These are phyloP conservation scores for Pangasius macronema DNA, from an alignment of 2,797 vertebrate genomes.

Conservation along the genomic window DNA sequence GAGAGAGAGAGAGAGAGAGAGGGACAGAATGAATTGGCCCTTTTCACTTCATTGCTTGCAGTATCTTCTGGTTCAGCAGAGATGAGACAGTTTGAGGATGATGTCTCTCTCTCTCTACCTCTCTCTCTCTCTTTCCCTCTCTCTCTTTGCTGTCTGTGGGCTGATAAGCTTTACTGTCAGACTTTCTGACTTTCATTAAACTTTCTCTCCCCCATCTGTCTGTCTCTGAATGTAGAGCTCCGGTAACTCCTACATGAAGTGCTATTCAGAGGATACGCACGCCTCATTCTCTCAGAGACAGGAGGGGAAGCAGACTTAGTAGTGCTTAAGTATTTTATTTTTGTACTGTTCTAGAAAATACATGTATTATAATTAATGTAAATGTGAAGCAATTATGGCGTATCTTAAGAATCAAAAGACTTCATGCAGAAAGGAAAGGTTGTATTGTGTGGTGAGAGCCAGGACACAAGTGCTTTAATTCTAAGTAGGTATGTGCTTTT, in stretches of 20 bases:
- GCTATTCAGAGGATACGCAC: conserved; percentile 7
- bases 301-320: background rate
- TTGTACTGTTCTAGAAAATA: conserved; percentile 3
- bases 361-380: conserved; percentile 3
- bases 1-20: conserved; percentile 30
- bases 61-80: conserved; percentile 60
- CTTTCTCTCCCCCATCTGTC: conserved; percentile 27
- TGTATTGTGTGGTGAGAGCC: no score
- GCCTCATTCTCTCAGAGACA: background rate
- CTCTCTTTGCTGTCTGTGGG: conserved; percentile 28
- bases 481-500: background rate
- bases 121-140: conserved; percentile 38
- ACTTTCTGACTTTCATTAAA: conserved; percentile 50
- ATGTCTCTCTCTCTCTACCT: conserved; percentile 42
- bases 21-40: conserved; percentile 61
- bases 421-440: background rate
- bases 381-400: background rate
- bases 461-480: background rate
- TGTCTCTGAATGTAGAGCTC: conserved; percentile 15
- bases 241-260: conserved; percentile 26
- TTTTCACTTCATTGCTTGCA: conserved; percentile 66
- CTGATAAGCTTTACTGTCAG: conserved; percentile 35
- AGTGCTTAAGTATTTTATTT: conserved; percentile 17
- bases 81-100: conserved; percentile 49
- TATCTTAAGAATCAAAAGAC: background rate